Percentiles rank a stretch among this genome's conserved stretches.
phyloP scores from a whole-genome alignment of 2,888 invertebrate species.

The Callinectes sapidus region DNA sequence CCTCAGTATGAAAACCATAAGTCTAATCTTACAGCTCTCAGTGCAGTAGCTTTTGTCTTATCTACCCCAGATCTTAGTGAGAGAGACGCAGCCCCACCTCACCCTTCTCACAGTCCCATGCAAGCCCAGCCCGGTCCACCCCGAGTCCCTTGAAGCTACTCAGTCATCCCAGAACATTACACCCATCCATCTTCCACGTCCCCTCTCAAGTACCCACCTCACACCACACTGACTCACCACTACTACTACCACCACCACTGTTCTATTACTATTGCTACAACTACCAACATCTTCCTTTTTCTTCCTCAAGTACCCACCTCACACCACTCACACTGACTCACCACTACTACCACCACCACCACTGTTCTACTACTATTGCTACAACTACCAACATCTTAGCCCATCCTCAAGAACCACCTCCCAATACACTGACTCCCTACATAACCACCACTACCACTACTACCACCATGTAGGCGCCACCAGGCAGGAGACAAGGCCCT shows the following conservation, averaged over 20 bases:
- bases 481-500: background rate
- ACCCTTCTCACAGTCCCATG: no score
- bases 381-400: no score
- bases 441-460: background rate
- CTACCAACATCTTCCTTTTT: background rate
- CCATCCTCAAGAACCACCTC: background rate
- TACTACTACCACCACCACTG: background rate
- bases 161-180: background rate
- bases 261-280: background rate
- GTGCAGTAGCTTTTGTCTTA: no score
- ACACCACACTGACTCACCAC: background rate
- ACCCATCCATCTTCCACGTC: background rate
- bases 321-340: background rate
- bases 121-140: no score
- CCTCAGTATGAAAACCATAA: no score
- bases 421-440: background rate
- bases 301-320: no score
- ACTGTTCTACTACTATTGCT: no score
- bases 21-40: no score
- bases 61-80: no score
- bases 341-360: background rate
- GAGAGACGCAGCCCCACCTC: no score
- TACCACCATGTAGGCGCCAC: background rate
- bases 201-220: background rate
- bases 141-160: no score